These are phyloP conservation scores for Lacerta agilis DNA, from an alignment of 2,797 vertebrate species.

Conservation along the genomic window DNA sequence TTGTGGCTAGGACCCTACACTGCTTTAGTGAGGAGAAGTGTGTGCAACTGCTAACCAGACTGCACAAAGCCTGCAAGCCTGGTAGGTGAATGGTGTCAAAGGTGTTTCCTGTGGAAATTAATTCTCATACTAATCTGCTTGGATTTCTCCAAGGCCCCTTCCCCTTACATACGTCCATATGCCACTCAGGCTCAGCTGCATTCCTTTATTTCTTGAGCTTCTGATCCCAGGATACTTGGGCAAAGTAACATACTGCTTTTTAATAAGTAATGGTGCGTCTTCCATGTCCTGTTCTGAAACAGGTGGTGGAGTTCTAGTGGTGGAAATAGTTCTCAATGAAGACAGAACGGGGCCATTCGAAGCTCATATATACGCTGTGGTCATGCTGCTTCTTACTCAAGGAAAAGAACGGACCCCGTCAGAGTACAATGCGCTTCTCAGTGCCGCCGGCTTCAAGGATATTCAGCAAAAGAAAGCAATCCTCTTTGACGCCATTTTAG, in stretches of 20 bases:
- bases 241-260: neutral
- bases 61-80: constrained; percentile 80
- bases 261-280: neutral
- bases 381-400: constrained; percentile 89
- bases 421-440: constrained; percentile 79
- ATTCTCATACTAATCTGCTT: neutral
- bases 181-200: neutral
- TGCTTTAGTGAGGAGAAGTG: constrained; percentile 85
- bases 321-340: constrained; percentile 73
- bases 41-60: constrained; percentile 77
- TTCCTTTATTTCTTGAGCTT: neutral
- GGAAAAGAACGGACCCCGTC: constrained; percentile 82
- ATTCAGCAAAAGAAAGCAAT: constrained; percentile 79
- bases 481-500: constrained; percentile 84
- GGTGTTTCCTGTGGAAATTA: too few species aligned
- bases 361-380: constrained; percentile 83
- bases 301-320: constrained; percentile 74
- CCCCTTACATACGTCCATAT: too few species aligned
- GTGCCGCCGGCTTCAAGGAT: constrained; percentile 79
- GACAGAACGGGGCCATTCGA: constrained; percentile 82
- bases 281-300: neutral
- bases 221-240: neutral
- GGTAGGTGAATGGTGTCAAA: constrained; percentile 58
- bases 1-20: constrained; percentile 87
- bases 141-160: neutral